Percentiles rank a stretch among this genome's conserved stretches.
Conservation (phyloP, 2,888 invertebrate species). For the Brassicogethes aeneus region DNA sequence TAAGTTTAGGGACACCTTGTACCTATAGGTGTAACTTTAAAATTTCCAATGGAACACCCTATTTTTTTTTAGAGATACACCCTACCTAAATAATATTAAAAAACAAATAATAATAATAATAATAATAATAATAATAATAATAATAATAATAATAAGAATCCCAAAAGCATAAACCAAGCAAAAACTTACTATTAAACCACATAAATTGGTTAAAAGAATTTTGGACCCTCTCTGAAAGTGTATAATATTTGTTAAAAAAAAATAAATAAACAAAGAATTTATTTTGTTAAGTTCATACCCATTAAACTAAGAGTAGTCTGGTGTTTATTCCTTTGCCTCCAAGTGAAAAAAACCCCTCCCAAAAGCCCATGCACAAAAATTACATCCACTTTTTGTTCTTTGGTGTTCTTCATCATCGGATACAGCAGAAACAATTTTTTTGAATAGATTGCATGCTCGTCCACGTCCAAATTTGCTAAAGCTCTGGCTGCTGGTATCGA, state of each 20-base stretch:
- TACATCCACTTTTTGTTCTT: slow-evolving; percentile 61
- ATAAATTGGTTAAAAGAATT: background rate
- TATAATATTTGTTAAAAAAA: no score
- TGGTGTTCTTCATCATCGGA: slow-evolving; percentile 56
- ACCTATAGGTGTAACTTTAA: no score
- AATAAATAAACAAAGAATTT: no score
- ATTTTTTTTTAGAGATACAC: no score
- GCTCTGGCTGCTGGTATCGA: slow-evolving; percentile 59
- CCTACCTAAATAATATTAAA: no score
- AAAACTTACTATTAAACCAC: background rate
- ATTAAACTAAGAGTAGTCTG: slow-evolving; percentile 40
- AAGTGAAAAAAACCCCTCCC: slow-evolving; percentile 90
- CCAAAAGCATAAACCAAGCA: no score
- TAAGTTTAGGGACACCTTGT: no score
- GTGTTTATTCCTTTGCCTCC: slow-evolving; percentile 72
- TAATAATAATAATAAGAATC: no score
- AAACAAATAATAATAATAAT: no score
- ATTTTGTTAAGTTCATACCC: slow-evolving; percentile 26
- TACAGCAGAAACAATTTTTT: slow-evolving; percentile 72
- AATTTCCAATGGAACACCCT: no score
- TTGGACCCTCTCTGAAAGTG: background rate
- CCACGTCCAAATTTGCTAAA: slow-evolving; percentile 62
- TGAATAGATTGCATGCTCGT: slow-evolving; percentile 49
- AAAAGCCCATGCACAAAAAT: slow-evolving; percentile 89
- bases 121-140: no score